Base-by-base conservation (phyloP, 2,113 vertebrate genomes). In the Tychaedon coryphoeus region DNA sequence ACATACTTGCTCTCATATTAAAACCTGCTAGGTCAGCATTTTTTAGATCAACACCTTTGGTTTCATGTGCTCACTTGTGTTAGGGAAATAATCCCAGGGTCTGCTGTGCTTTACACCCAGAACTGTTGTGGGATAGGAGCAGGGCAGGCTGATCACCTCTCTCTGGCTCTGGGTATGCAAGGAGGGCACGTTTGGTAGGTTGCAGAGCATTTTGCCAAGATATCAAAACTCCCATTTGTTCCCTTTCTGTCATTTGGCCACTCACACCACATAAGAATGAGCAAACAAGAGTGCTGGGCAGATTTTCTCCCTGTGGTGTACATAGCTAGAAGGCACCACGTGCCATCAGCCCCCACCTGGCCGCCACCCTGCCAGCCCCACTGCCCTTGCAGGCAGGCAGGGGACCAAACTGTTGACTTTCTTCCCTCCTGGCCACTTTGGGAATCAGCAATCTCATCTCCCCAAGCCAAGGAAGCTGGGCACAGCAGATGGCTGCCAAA, bases 61-160 rank as follows among this genome's bases (percentile, higher is more conserved):
- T 86, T 80, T 84, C 83, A 34, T 0, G 0, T 5, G 31, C 43
- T 81, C 25, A 31, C 25, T 10, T 14, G 14, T 24, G 5, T 29
- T 34, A 9, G 19, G 28, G 51, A 75, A 67, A 1, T 3, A n/a
- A 65, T 2, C 29, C 61, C 61, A 51, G 23, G 26, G 24, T 42
- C 9, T 47, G 51, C 42, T 11, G 36, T 13, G 24, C 61, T 54
- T 16, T 14, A 33, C 12, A 9, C 9, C 42, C 50, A 70, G 51
- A 29, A 66, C 56, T 1, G 0, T 12, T 0, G 9, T 3, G 2
- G 15, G 45, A 42, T 66, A 18, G 23, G 70, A 6, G 0, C 5
- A 6, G 31, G 6, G 23, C 2, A 1, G 24, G 56, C 60, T 14
- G 18, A 48, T 45, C 0, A 0, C n/a, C 26, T 34, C 58, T 56